These are phyloP conservation scores for Acanthiza pusilla DNA, from an alignment of 2,797 vertebrate genomes.

Conservation along the genomic window DNA sequence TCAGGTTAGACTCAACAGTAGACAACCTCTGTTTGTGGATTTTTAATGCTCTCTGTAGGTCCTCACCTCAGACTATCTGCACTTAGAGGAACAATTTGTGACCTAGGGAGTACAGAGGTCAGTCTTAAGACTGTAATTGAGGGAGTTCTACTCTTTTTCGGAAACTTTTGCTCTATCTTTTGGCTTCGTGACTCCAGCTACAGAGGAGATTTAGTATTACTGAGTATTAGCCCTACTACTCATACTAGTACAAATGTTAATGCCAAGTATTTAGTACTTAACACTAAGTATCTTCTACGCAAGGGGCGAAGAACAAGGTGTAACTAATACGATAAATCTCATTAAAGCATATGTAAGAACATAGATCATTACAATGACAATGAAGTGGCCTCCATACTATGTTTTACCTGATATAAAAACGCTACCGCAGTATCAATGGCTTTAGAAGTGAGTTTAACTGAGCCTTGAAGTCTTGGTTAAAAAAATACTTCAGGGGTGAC, in stretches of 20 bases:
- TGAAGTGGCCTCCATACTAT: neutral
- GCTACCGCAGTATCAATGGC: neutral
- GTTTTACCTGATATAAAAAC: neutral
- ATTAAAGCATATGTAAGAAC: neutral
- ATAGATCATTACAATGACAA: neutral
- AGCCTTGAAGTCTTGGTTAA: neutral
- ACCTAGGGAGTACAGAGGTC: neutral
- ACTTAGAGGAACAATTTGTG: neutral
- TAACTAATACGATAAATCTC: neutral
- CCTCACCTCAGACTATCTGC: neutral
- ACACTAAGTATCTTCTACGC: neutral
- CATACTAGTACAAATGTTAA: neutral
- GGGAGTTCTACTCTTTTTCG: neutral
- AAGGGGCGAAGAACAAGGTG: neutral
- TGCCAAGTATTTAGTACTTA: neutral
- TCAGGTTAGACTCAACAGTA: neutral
- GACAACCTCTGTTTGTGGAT: neutral
- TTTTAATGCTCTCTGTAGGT: neutral
- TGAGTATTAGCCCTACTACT: neutral
- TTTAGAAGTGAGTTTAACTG: neutral
- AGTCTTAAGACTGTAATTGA: neutral
- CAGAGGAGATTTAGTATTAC: neutral
- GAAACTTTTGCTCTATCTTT: neutral
- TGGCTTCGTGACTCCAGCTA: neutral
- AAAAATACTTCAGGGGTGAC: constrained; percentile 1